A percentile compares a stretch with the other conserved stretches of the same genome.
Conservation (phyloP, 1,140 invertebrate species). For the Neuroterus valhalla region DNA sequence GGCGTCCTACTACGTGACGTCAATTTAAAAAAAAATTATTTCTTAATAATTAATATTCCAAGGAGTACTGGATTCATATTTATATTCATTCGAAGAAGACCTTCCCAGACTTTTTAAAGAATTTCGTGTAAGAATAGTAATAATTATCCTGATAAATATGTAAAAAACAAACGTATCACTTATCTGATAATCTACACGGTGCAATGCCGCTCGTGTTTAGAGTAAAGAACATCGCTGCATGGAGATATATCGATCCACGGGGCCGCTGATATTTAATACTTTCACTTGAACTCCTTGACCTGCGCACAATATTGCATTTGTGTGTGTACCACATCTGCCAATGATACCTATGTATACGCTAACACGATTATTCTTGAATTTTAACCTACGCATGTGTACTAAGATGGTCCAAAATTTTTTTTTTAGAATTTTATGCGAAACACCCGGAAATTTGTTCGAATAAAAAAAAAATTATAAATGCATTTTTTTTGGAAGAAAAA, state of each 20-base stretch:
- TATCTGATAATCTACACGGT: not conserved
- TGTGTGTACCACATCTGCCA: conserved; percentile 11
- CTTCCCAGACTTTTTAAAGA: no score
- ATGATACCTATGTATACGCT: conserved; percentile 10
- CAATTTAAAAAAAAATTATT: no score
- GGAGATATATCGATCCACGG: conserved; percentile 33
- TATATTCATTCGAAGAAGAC: no score
- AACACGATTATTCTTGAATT: conserved; percentile 14
- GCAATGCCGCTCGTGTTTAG: conserved; percentile 28
- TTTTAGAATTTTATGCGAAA: no score
- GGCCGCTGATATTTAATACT: conserved; percentile 69
- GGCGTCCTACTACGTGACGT: no score
- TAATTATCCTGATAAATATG: not conserved
- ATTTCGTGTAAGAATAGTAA: not conserved
- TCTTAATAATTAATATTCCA: no score
- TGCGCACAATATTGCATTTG: conserved; percentile 53
- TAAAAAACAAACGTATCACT: conserved; percentile 9
- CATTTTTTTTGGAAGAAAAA: no score
- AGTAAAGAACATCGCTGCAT: conserved; percentile 22
- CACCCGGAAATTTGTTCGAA: no score
- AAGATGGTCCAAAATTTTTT: no score
- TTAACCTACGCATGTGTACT: not conserved
- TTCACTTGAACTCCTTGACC: conserved; percentile 72
- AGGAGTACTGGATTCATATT: no score
- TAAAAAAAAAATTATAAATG: no score